Conservation (phyloP, 2,797 vertebrate species). For the Stomatorhinus walkeri region DNA sequence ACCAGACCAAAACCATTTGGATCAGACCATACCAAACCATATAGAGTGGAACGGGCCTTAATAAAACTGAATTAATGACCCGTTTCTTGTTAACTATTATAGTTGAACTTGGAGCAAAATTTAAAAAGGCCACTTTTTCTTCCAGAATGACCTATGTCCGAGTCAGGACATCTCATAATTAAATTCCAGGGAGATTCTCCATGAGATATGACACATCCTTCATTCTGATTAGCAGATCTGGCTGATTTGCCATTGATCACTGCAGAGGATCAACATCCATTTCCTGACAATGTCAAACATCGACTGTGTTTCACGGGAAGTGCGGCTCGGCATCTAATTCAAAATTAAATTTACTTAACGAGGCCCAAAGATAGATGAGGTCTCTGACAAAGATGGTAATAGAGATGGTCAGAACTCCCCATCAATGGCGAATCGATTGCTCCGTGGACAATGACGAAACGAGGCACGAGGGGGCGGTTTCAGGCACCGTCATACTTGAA, state of each 20-base stretch:
- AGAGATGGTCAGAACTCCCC: neutral
- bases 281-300: conserved; percentile 12
- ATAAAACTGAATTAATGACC: neutral
- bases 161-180: neutral
- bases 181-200: neutral
- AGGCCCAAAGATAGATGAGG: neutral
- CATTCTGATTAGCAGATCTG: neutral
- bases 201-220: neutral
- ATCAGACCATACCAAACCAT: no score
- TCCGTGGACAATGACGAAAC: neutral
- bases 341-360: conserved; percentile 5
- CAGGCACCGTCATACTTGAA: neutral
- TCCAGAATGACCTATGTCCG: neutral
- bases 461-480: neutral
- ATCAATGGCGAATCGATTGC: neutral
- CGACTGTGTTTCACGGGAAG: neutral
- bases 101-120: neutral
- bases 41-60: neutral
- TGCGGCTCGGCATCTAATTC: neutral
- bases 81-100: neutral
- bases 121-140: neutral
- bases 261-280: neutral
- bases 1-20: neutral
- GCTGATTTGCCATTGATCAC: neutral
- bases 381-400: neutral